These are phyloP conservation scores for Leptura quadrifasciata DNA, from an alignment of 2,888 invertebrate species.

Conservation along the genomic window DNA sequence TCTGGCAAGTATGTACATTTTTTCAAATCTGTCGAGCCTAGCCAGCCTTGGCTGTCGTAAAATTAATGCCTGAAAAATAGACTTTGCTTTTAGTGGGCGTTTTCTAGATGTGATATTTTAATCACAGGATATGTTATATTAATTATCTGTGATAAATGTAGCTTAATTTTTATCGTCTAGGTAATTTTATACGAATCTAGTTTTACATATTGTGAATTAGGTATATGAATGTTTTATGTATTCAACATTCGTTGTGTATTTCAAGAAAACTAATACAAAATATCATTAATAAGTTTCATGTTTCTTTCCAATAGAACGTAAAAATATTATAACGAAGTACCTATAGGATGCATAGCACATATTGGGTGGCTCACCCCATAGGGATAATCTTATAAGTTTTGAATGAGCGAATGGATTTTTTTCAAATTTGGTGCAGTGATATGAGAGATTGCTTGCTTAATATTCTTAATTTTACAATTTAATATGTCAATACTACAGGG, in stretches of 20 bases:
- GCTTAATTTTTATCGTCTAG: conserved; percentile 16
- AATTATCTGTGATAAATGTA: conserved; percentile 18
- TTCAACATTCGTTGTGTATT: background rate
- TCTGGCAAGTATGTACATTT: conserved; percentile 12
- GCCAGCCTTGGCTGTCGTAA: conserved; percentile 16
- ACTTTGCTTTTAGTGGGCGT: conserved; percentile 33
- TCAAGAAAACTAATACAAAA: background rate
- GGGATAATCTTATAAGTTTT: too few relatives aligned
- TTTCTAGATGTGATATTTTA: conserved; percentile 44
- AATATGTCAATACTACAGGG: too few relatives aligned
- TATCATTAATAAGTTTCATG: conserved; percentile 2
- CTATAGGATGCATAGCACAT: too few relatives aligned
- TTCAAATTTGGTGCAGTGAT: too few relatives aligned
- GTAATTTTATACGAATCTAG: conserved; percentile 3
- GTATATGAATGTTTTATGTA: background rate
- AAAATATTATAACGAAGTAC: background rate
- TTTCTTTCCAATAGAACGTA: background rate
- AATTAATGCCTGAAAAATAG: conserved; percentile 38
- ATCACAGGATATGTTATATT: conserved; percentile 32
- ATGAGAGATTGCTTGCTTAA: too few relatives aligned
- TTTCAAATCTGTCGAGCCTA: background rate
- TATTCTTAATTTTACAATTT: too few relatives aligned
- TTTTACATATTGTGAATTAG: background rate
- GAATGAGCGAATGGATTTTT: too few relatives aligned
- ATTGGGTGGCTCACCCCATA: too few relatives aligned